Conservation (phyloP, 2,113 vertebrate genomes). For the Taurulus bubalis region DNA sequence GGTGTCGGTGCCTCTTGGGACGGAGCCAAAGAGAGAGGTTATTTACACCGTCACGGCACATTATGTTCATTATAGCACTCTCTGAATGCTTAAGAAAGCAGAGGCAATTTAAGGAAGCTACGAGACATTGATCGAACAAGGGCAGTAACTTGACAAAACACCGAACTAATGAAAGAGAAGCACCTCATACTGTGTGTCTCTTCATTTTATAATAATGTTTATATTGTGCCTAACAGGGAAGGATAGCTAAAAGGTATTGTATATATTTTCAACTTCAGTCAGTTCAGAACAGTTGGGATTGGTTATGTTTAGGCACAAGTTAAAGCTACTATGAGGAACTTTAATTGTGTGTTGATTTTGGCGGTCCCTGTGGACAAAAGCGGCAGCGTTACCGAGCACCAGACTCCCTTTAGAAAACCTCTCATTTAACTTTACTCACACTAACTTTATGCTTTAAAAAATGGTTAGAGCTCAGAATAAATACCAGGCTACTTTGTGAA, state of each 20-base stretch:
- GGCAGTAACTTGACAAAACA: not conserved
- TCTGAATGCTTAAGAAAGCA: not conserved
- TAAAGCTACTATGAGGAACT: too few species aligned
- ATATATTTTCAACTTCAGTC: not conserved
- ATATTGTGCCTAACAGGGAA: not conserved
- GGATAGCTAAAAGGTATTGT: not conserved
- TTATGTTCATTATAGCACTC: not conserved
- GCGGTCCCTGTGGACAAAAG: too few species aligned
- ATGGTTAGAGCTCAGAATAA: too few species aligned
- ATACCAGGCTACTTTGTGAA: too few species aligned
- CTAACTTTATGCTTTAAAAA: too few species aligned
- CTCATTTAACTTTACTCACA: too few species aligned
- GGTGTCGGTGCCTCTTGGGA: not conserved
- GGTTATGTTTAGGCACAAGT: too few species aligned
- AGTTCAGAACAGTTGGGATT: not conserved
- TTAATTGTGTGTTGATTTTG: too few species aligned
- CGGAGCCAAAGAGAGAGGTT: not conserved
- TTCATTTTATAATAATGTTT: not conserved
- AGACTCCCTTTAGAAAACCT: too few species aligned
- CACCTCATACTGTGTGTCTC: not conserved
- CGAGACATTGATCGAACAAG: not conserved
- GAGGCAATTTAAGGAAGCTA: not conserved
- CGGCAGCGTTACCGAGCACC: too few species aligned
- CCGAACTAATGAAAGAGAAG: not conserved
- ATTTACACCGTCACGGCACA: constrained; percentile 1